These are phyloP conservation scores for Glaucomys volans DNA, from an alignment of 2,113 vertebrate species.

Conservation along the genomic window DNA sequence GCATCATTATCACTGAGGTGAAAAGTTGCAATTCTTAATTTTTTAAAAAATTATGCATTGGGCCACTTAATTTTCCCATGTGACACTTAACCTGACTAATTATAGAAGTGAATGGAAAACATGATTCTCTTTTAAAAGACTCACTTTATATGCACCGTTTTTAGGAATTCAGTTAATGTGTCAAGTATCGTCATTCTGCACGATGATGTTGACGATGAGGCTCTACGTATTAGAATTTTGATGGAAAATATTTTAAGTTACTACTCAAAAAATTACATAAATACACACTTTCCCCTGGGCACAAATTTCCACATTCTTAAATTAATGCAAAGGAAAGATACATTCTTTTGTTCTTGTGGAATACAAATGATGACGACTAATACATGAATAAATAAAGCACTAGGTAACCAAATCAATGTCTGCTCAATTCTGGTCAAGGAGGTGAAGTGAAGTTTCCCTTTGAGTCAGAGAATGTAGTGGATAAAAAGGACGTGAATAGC, in stretches of 20 bases:
- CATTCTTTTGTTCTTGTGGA: conserved; percentile 68
- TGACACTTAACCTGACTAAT: conserved; percentile 76
- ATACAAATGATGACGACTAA: conserved; percentile 78
- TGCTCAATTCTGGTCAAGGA: conserved; percentile 85
- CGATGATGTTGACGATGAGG: background rate
- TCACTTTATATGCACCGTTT: conserved; percentile 62
- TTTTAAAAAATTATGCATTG: conserved; percentile 62
- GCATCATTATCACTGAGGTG: conserved; percentile 74
- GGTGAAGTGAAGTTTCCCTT: conserved; percentile 85
- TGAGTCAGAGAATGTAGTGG: conserved; percentile 86
- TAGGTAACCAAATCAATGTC: conserved; percentile 64
- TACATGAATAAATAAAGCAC: conserved; percentile 77
- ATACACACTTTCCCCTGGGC: conserved; percentile 49
- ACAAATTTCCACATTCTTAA: conserved; percentile 68
- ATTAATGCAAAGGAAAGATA: conserved; percentile 73
- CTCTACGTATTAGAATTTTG: conserved; percentile 11
- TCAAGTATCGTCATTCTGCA: conserved; percentile 65
- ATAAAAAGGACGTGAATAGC: conserved; percentile 88
- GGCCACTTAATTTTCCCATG: conserved; percentile 68
- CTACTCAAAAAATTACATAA: conserved; percentile 65
- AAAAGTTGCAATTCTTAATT: conserved; percentile 76
- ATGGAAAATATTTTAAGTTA: conserved; percentile 75
- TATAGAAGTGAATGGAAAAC: conserved; percentile 73
- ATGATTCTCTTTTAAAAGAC: conserved; percentile 74
- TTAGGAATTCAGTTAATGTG: conserved; percentile 73